These are phyloP conservation scores for Ophion obscuratus DNA, from an alignment of 2,888 invertebrate species.

Conservation along the genomic window DNA sequence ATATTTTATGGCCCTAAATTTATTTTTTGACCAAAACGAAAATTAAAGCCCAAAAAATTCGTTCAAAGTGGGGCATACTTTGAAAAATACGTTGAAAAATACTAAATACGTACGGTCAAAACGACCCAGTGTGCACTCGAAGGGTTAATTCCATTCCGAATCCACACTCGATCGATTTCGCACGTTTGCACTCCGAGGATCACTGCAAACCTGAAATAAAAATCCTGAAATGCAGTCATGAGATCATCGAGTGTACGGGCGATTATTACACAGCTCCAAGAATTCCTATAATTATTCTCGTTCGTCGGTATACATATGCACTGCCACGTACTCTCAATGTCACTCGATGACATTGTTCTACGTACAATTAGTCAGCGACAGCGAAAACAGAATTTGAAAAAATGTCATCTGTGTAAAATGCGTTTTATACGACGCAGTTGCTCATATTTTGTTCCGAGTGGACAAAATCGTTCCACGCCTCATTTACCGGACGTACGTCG, in stretches of 20 bases:
- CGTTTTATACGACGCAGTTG: neutral
- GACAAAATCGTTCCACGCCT: neutral
- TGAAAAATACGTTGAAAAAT: no score
- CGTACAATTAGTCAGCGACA: neutral
- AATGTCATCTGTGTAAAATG: neutral
- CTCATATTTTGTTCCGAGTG: neutral
- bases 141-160: no score
- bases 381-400: constrained; percentile 28
- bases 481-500: neutral
- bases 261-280: constrained; percentile 3
- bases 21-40: no score
- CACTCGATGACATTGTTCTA: constrained; percentile 7
- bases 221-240: constrained; percentile 18
- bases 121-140: no score
- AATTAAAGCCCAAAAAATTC: no score
- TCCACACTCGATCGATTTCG: neutral
- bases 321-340: constrained; percentile 42
- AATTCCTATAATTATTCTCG: constrained; percentile 30
- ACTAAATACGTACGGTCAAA: no score
- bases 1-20: no score
- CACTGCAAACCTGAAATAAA: neutral
- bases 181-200: neutral
- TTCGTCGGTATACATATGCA: constrained; percentile 23
- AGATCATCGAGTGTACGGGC: constrained; percentile 43
- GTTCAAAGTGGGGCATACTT: no score